Percentiles rank a stretch among this genome's conserved stretches.
phyloP scores from a whole-genome alignment of 2,113 vertebrate genomes.

The Vidua macroura region DNA sequence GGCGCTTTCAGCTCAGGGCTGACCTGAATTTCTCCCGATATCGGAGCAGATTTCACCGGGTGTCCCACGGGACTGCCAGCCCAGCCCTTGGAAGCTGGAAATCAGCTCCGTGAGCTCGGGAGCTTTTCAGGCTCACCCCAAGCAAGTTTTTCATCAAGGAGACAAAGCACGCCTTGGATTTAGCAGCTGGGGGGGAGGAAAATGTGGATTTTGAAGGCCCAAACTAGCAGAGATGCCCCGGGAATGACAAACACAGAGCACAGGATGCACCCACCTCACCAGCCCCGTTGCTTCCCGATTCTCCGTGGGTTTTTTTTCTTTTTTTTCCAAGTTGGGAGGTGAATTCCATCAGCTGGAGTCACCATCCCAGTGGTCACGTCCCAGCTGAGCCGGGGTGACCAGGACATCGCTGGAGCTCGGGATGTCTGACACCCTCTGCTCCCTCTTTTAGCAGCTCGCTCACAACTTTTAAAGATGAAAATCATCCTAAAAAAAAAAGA shows the following conservation, averaged over 20 bases:
- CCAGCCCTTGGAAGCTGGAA: neutral
- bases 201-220: neutral
- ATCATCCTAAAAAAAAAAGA: neutral
- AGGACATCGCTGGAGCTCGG: neutral
- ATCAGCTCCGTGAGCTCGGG: neutral
- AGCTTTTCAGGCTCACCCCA: neutral
- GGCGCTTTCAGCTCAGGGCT: neutral
- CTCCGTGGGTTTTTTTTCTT: neutral
- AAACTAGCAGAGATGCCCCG: neutral
- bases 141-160: neutral
- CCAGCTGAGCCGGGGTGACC: neutral
- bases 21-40: rapidly evolving
- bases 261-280: rapidly evolving
- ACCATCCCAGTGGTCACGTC: neutral
- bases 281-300: neutral
- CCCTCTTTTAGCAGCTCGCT: neutral
- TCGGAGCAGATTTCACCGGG: neutral
- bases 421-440: neutral
- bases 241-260: neutral
- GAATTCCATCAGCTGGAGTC: neutral
- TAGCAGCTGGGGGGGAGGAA: too few relatives aligned
- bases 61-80: neutral
- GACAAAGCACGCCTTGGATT: neutral
- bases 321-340: neutral
- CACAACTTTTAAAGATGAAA: neutral